Evolutionary conservation across 2,113 vertebrate species (phyloP), one percentile per base, ranked within the genome.

Genomic region (Scolopax mira): DNA sequence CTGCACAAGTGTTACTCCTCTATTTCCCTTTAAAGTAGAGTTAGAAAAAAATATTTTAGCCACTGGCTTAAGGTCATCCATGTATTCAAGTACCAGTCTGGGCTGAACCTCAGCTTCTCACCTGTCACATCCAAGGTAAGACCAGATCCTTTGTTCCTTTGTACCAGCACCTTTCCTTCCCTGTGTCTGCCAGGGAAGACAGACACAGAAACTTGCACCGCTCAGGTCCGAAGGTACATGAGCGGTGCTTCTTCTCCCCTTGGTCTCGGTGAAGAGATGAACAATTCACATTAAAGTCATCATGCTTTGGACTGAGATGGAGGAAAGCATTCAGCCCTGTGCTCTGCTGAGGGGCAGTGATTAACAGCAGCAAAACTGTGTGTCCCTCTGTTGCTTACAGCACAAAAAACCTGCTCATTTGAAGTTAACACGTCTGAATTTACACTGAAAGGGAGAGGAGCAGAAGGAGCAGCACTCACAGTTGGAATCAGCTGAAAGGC

Each of bases 1-100:
- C 27, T 49, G 16, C 3, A 1, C 1, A 2, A 52, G 2, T 66
- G 24, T 2, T 85, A 5, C 18, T 83, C 6, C 0, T 55, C 41
- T 51, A 9, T 52, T 77, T 15, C 9, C 16, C 23, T 74, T 49
- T 70, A 39, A 7, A 44, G 8, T 5, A 35, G 21, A 33, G n/a
- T 6, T 66, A 16, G 11, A 74, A 93, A 83, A 83, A 86, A 21
- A 3, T 13, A 21, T 78, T 84, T 81, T 73, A 52, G 28, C 7
- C 6, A 18, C 31, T 37, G 30, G 9, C 7, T 55, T 31, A 54
- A 69, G 6, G 23, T 30, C 67, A 70, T 57, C 17, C 6, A 6
- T n/a, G 25, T 44, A 35, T 48, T 73, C 24, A 55, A 4, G 22
- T 27, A 16, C 2, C 31, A 31, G 16, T 52, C 18, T 13, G 0